phyloP scores from a whole-genome alignment of 1,140 invertebrate genomes.

The Drosophila paulistorum region DNA sequence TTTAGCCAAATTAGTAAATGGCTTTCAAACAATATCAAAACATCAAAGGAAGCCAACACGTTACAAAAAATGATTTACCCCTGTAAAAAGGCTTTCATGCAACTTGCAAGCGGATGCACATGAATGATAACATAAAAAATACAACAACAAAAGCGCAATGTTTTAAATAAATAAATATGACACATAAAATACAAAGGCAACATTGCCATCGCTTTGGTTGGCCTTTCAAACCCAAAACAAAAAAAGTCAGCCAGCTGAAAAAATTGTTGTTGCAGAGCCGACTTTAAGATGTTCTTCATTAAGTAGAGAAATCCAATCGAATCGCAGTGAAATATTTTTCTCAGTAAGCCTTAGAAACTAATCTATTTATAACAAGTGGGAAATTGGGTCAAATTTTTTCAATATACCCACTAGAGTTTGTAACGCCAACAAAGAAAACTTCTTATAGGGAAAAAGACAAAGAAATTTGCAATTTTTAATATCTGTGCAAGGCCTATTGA shows the following conservation, averaged over 20 bases:
- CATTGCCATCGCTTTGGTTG: slow-evolving; percentile 44
- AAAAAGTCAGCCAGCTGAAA: slow-evolving; percentile 15
- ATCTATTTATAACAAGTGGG: too few relatives aligned
- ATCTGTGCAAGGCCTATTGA: too few relatives aligned
- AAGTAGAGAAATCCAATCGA: too few relatives aligned
- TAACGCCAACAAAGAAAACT: too few relatives aligned
- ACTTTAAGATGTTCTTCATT: not conserved
- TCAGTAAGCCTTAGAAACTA: too few relatives aligned
- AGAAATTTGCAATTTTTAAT: too few relatives aligned
- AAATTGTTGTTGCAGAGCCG: not conserved
- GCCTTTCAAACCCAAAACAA: slow-evolving; percentile 27
- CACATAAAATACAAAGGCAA: slow-evolving; percentile 66
- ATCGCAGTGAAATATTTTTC: too few relatives aligned
- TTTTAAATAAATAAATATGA: slow-evolving; percentile 79
- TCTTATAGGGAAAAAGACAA: too few relatives aligned
- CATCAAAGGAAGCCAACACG: slow-evolving; percentile 20
- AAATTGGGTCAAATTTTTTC: too few relatives aligned
- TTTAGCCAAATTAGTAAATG: slow-evolving; percentile 35
- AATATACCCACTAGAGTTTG: too few relatives aligned
- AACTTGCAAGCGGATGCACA: slow-evolving; percentile 43
- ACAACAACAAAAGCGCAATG: slow-evolving; percentile 61
- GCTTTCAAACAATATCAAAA: not conserved
- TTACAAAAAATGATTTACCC: slow-evolving; percentile 22
- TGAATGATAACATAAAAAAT: slow-evolving; percentile 42
- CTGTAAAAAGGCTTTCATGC: slow-evolving; percentile 25